These are phyloP conservation scores for Asteroscopus sphinx DNA, from an alignment of 2,888 invertebrate genomes.

Conservation along the genomic window DNA sequence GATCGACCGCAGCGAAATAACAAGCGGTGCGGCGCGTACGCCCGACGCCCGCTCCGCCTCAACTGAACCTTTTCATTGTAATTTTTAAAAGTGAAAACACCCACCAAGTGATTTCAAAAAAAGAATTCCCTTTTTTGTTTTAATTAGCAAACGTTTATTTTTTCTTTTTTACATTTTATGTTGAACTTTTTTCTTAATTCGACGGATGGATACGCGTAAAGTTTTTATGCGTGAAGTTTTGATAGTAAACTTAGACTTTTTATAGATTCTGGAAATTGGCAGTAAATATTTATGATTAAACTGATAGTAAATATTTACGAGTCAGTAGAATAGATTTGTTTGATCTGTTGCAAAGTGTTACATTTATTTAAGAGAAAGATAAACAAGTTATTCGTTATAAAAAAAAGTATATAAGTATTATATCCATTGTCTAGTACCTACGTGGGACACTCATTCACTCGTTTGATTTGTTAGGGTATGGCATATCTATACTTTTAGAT, in stretches of 20 bases:
- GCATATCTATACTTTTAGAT: too few relatives aligned
- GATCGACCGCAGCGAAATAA: conserved; percentile 64
- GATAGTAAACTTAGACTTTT: conserved; percentile 41
- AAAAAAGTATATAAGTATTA: too few relatives aligned
- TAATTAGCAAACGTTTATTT: conserved; percentile 13
- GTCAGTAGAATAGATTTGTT: conserved; percentile 28
- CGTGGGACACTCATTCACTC: too few relatives aligned
- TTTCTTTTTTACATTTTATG: not conserved
- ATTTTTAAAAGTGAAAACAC: conserved; percentile 24
- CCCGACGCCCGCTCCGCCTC: conserved; percentile 17
- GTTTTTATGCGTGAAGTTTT: conserved; percentile 47
- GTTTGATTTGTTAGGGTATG: too few relatives aligned
- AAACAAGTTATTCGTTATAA: too few relatives aligned
- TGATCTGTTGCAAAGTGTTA: conserved; percentile 26
- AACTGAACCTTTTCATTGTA: conserved; percentile 20
- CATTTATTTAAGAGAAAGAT: not conserved
- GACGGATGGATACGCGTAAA: conserved; percentile 26
- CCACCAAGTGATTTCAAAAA: conserved; percentile 32
- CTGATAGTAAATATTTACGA: conserved; percentile 45
- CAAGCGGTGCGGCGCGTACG: conserved; percentile 49
- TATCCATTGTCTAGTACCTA: too few relatives aligned
- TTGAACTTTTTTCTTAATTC: conserved; percentile 39
- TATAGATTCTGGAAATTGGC: conserved; percentile 42
- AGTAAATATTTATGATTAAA: conserved; percentile 51
- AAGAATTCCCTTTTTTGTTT: conserved; percentile 12